Evolutionary conservation across 2,797 vertebrate species (phyloP), one percentile per base, ranked within the genome.

Genomic region (Sardinella longiceps): DNA sequence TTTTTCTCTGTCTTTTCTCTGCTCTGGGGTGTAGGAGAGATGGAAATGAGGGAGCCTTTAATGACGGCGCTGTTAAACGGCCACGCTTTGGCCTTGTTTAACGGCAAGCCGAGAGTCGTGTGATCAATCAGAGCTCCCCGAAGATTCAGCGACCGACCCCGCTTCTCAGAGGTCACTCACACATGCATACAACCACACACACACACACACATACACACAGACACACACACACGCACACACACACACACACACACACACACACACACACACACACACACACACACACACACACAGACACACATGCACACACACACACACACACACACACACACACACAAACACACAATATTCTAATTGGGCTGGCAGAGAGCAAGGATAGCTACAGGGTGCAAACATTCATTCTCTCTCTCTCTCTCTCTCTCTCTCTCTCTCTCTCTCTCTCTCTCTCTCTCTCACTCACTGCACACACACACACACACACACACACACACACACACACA

Each of bases 331-430:
- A n/a, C n/a, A n/a, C n/a, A n/a, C n/a, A n/a, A n/a, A n/a, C n/a
- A n/a, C n/a, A n/a, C n/a, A n/a, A n/a, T n/a, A n/a, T 80, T 89
- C 85, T 90, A 90, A 90, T 87, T 89, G 89, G 84, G 77, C 84
- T 86, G 83, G 85, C 85, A 66, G 82, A 80, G 87, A 87, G 83
- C 80, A 85, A 85, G 86, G 60, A 83, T 80, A 83, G 87, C 89
- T 81, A 88, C 84, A 63, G 82, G 86, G 86, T 45, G 20, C 80
- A 84, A 46, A 5, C 81, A 37, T 11, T 12, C 60, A n/a, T n/a
- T n/a, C n/a, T n/a, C n/a, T n/a, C n/a, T n/a, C n/a, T n/a, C n/a
- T n/a, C n/a, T n/a, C n/a, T n/a, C n/a, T n/a, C n/a, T n/a, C n/a
- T n/a, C n/a, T n/a, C n/a, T n/a, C n/a, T n/a, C n/a, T n/a, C n/a